Evolutionary conservation across 2,113 vertebrate species (phyloP), one percentile per base, ranked within the genome.

Genomic region (Chaetodon trifascialis): DNA sequence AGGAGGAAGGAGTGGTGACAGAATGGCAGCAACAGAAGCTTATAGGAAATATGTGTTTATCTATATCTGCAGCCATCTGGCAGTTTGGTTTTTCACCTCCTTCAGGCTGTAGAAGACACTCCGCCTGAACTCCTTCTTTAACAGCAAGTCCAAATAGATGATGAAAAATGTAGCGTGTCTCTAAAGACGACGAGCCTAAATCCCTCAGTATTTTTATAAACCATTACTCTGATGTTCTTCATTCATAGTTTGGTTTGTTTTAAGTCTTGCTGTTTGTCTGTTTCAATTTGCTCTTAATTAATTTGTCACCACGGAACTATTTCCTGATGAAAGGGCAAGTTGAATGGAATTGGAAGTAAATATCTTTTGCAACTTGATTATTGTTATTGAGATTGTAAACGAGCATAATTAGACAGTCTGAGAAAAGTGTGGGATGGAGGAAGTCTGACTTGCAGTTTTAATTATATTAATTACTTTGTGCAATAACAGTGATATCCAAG

Each of bases 261-360:
- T 44, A 15, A 6, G 3, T 56, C 49, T 25, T 64, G 15, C 5
- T 66, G 12, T 34, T 42, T 46, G 19, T 34, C 6, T 15, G 3
- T 65, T 25, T 56, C 11, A 21, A 67, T 15, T 25, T 36, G 40
- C 19, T 19, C 65, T 34, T 42, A 5, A 52, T 60, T 68, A 0
- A 52, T 44, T 60, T 25, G 52, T 46, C 23, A 38, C 12, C 36
- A 55, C 34, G 59, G 72, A 67, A n/a, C 54, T 30, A 46, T 67
- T 76, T 65, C 30, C 54, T 44, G 21, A 58, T 71, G 9, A 78
- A 60, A 36, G 66, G n/a, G 25, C 58, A 59, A 46, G 51, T 51
- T 63, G 25, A 42, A 16, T 73, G n/a, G 59, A 64, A 65, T 55
- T 80, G 19, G n/a, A 76, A 63, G 40, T 42, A 52, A 63, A 54